Percentiles rank a stretch among this genome's conserved stretches.
These are phyloP conservation scores for Collichthys lucidus DNA, from an alignment of 2,113 vertebrate genomes.

Conservation along the genomic window DNA sequence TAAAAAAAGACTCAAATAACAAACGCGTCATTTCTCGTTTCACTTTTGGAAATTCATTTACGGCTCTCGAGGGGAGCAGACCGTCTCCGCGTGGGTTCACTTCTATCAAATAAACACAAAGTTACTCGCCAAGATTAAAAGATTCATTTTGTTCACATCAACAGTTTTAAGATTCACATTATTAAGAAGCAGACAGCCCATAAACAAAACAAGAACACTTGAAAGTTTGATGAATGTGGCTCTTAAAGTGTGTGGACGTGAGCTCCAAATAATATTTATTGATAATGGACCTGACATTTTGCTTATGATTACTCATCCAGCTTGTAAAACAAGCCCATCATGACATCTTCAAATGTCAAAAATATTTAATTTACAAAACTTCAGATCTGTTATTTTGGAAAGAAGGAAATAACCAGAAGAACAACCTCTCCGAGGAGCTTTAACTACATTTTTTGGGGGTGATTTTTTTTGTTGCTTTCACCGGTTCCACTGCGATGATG, in stretches of 20 bases:
- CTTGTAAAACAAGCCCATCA: background rate
- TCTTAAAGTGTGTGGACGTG: conserved; percentile 4
- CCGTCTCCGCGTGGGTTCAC: conserved; percentile 10
- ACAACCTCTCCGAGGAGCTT: background rate
- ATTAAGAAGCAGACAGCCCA: conserved; percentile 15
- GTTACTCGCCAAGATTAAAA: conserved; percentile 30
- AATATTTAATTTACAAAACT: background rate
- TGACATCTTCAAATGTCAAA: too few species aligned
- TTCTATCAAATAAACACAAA: conserved; percentile 44
- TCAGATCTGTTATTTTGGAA: background rate
- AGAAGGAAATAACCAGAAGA: background rate
- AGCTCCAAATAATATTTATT: background rate
- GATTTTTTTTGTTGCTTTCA: conserved; percentile 26
- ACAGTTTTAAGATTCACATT: background rate
- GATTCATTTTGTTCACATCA: conserved; percentile 14
- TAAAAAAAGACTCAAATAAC: conserved; percentile 15
- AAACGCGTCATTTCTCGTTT: conserved; percentile 23
- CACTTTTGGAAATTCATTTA: conserved; percentile 23
- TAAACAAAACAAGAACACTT: conserved; percentile 22
- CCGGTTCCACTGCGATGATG: conserved; percentile 47
- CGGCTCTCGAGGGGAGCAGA: background rate
- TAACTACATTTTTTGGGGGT: background rate
- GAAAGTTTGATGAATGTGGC: conserved; percentile 25
- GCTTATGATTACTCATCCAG: too few species aligned
- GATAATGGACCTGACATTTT: too few species aligned